These are phyloP conservation scores for Beaufortia kweichowensis DNA, from an alignment of 2,113 vertebrate genomes.

Conservation along the genomic window DNA sequence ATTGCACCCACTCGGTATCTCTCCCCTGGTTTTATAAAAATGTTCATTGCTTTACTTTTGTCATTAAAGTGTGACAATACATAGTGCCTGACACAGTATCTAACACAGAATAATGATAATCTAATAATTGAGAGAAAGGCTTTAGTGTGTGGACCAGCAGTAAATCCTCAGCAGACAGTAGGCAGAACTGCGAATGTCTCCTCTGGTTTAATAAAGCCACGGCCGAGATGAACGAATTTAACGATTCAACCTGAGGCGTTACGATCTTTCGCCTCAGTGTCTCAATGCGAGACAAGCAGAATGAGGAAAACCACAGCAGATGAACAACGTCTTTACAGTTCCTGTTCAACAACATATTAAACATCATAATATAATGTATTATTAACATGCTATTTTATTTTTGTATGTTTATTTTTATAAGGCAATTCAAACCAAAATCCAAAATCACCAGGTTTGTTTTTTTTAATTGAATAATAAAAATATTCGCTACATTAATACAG, in stretches of 20 bases:
- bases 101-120: slow-evolving; percentile 38
- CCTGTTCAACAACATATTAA: no score
- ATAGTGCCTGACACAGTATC: background rate
- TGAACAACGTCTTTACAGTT: no score
- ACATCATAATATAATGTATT: no score
- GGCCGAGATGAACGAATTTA: slow-evolving; percentile 21
- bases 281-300: background rate
- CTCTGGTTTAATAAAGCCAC: slow-evolving; percentile 1
- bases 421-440: no score
- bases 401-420: no score
- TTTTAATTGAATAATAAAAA: no score
- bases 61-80: slow-evolving; percentile 13
- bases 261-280: background rate
- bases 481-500: no score
- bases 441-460: no score
- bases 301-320: background rate
- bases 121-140: slow-evolving; percentile 33
- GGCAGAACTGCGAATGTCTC: slow-evolving; percentile 38
- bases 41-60: slow-evolving; percentile 15
- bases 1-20: background rate
- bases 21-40: background rate
- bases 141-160: slow-evolving; percentile 10
- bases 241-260: background rate
- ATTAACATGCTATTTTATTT: no score
- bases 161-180: slow-evolving; percentile 33